Base-by-base conservation (phyloP, 2,888 invertebrate species). In the Eremobia ochroleuca region DNA sequence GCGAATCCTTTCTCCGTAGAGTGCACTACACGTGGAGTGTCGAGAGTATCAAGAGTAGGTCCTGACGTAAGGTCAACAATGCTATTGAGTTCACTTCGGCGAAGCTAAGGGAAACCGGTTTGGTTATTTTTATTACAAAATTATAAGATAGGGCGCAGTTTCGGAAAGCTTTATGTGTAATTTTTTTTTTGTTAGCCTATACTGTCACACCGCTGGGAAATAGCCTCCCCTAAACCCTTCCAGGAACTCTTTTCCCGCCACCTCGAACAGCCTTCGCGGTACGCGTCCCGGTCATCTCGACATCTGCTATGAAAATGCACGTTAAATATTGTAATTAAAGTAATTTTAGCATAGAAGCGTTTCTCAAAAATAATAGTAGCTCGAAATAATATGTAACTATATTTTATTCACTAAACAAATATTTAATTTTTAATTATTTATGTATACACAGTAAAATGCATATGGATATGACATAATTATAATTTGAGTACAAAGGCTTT, bases 71-170 rank as follows among this genome's bases (percentile, higher is more conserved):
- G 71, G 71, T 77, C 77, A 77, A 79, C 80, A 77, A 71, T 9
- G 77, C 75, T 62, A 28, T 77, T 43, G 72, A 77, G 80, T 62
- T 80, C 40, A 40, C 73, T 81, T 65, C 73, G 73, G 55, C 21
- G 8, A 2, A 5, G 28, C 73, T 18, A 25, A 58, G 25, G 13
- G 28, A 13, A 21, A 31, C 18, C 25, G 18, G 18, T 18, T 25
- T 77, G 34, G 52, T 5, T 52, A 49, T 73, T 55, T 31, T 73
- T 34, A 13, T 11, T 37, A 58, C 5, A 68, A 68, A 31, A 59
- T 59, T 59, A 15, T 31, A 2, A 59, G 58, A 31, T 31, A 31
- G 28, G 5, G 13, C n/a, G 28, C 28, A 8, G 58, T 59, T 59
- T 31, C 1, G 18, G 28, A 59, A 59, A 59, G 3, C 28, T 18